These are phyloP conservation scores for Gallinago media DNA, from an alignment of 2,113 vertebrate species.

Conservation along the genomic window DNA sequence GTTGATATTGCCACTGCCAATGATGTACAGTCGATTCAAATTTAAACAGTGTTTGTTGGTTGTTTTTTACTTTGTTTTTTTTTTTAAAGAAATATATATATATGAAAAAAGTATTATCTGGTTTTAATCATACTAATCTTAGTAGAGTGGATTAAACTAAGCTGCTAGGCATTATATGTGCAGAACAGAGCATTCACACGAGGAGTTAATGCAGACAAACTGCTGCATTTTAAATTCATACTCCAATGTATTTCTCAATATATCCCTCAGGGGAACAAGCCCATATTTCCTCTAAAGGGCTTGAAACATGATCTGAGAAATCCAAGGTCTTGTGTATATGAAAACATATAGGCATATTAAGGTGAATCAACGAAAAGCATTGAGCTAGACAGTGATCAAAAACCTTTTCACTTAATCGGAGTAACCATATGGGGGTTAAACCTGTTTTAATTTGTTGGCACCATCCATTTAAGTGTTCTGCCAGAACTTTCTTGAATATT, in stretches of 20 bases:
- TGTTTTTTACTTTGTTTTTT: background rate
- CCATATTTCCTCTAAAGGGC: slow-evolving; percentile 48
- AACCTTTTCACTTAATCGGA: background rate
- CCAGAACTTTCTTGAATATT: rapidly evolving
- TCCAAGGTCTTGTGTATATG: background rate
- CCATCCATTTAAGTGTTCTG: background rate
- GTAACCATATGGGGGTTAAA: background rate
- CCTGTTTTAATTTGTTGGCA: background rate
- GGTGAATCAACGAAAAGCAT: background rate
- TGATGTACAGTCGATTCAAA: background rate
- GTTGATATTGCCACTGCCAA: background rate
- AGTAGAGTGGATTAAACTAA: background rate
- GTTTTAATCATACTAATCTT: background rate
- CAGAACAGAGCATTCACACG: background rate
- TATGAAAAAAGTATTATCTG: background rate
- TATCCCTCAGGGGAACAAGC: slow-evolving; percentile 11
- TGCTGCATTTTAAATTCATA: slow-evolving; percentile 5
- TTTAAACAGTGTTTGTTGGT: background rate
- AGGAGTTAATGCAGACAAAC: background rate
- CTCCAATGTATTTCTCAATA: slow-evolving; percentile 28
- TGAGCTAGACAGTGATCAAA: background rate
- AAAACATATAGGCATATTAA: background rate
- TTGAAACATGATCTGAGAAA: slow-evolving; percentile 52
- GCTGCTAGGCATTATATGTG: background rate
- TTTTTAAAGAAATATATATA: background rate